Evolutionary conservation across 2,113 vertebrate species (phyloP), one percentile per base, ranked within the genome.

Genomic region (Ammodytes marinus): DNA sequence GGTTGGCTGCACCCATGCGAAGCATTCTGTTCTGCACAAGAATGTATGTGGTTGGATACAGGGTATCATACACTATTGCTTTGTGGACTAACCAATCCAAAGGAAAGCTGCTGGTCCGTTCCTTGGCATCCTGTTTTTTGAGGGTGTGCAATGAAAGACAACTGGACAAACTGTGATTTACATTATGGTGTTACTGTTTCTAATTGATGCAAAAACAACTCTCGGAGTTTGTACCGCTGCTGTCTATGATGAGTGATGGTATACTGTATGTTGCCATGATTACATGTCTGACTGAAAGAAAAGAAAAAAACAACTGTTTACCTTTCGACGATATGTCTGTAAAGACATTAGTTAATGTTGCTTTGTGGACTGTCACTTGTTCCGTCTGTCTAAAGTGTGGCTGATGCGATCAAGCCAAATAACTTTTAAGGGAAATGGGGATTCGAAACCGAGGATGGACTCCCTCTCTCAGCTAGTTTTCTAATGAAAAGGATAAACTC

Each of bases 171-270:
- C 89, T 91, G 85, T 91, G 87, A 91, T 83, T 86, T 86, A 84
- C 64, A 87, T 83, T 81, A 69, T 57, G 68, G 66, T 76, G 80
- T 85, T 71, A 77, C 84, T 86, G 83, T 91, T 93, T 89, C 79
- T 88, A 88, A 88, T 84, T 61, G 78, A 93, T 89, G 88, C 88
- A 91, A 91, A 91, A 88, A 79, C 79, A 85, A 76, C 87, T 85
- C 69, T 86, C 11, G 71, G 89, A 88, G 82, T 78, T 79, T 87
- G 83, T 71, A 67, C 84, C 71, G 88, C 90, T 88, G 89, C 84
- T 87, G 85, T 72, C 69, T 83, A 46, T 71, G 85, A 46, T 71
- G 85, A 87, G 54, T 53, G 86, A 90, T 65, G 79, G 74, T 80
- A 53, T 14, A 46, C 43, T 42, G 83, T 80, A n/a, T 81, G 80